Percentiles rank a stretch among this genome's conserved stretches.
Conservation (phyloP, 2,888 invertebrate genomes). For the Cephus spinipes region DNA sequence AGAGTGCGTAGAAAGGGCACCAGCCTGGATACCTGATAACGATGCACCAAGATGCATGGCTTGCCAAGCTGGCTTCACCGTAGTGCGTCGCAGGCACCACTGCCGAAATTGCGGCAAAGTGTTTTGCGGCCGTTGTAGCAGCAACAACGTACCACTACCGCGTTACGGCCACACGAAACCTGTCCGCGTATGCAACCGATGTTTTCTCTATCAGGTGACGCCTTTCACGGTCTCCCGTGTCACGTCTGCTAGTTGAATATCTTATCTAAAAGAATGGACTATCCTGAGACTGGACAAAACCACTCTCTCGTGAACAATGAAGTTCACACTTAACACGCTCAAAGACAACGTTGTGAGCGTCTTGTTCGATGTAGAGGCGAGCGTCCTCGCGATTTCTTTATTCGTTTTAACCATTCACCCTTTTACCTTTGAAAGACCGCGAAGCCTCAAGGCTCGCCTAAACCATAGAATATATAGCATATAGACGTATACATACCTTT, state of each 20-base stretch:
- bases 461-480: neutral
- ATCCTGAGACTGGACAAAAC: neutral
- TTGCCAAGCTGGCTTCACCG: constrained; percentile 92
- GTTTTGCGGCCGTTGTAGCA: constrained; percentile 94
- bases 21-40: constrained; percentile 96
- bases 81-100: constrained; percentile 95
- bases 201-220: constrained; percentile 81
- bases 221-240: constrained; percentile 69
- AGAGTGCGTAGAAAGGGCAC: constrained; percentile 71
- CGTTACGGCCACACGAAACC: constrained; percentile 93
- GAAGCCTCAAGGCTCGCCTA: neutral
- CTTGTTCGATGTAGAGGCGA: neutral
- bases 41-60: constrained; percentile 93
- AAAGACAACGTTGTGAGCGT: neutral
- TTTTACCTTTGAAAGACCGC: neutral
- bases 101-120: constrained; percentile 98
- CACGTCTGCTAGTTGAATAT: constrained; percentile 59
- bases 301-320: neutral
- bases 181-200: constrained; percentile 93
- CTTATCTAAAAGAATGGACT: neutral
- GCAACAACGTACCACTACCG: constrained; percentile 91
- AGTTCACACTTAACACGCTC: neutral
- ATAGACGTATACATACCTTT: neutral
- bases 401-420: neutral
- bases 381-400: neutral